These are phyloP conservation scores for Hemicrepidius hirtus DNA, from an alignment of 2,888 invertebrate genomes.

Conservation along the genomic window DNA sequence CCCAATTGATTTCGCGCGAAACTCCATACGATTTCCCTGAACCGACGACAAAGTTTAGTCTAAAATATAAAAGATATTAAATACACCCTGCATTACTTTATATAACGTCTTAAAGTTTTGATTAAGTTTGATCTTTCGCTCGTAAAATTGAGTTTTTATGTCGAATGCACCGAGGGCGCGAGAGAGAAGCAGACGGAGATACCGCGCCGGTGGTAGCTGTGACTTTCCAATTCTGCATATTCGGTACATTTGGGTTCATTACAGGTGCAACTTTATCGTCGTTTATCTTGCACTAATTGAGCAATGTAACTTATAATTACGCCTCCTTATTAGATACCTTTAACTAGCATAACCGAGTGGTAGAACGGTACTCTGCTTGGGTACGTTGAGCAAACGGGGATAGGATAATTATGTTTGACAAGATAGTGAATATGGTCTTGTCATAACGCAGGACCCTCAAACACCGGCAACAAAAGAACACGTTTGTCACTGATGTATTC, in stretches of 20 bases:
- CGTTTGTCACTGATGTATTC: slow-evolving; percentile 30
- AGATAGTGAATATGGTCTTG: slow-evolving; percentile 57
- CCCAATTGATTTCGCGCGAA: slow-evolving; percentile 8
- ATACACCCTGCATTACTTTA: slow-evolving; percentile 36
- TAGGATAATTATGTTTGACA: slow-evolving; percentile 47
- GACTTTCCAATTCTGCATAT: slow-evolving; percentile 9
- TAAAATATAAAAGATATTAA: slow-evolving; percentile 35
- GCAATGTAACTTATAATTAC: slow-evolving; percentile 22
- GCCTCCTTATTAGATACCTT: slow-evolving; percentile 11
- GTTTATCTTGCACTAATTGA: slow-evolving; percentile 43
- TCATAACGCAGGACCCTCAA: slow-evolving; percentile 39
- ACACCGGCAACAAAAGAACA: slow-evolving; percentile 7
- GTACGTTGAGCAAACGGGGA: slow-evolving; percentile 13
- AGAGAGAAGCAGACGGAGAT: background rate
- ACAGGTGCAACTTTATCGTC: slow-evolving; percentile 36
- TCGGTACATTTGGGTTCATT: slow-evolving; percentile 35
- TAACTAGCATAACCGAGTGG: slow-evolving; percentile 9
- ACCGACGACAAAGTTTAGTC: background rate
- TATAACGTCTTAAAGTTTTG: slow-evolving; percentile 44
- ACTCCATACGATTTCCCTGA: background rate
- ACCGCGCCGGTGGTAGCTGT: too few species aligned
- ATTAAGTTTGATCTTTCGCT: slow-evolving; percentile 50
- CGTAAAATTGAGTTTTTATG: slow-evolving; percentile 50
- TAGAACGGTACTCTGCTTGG: slow-evolving; percentile 9
- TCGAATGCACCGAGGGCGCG: slow-evolving; percentile 27